Evolutionary conservation across 1,140 invertebrate species (phyloP).

Genomic region (Drosophila littoralis): DNA sequence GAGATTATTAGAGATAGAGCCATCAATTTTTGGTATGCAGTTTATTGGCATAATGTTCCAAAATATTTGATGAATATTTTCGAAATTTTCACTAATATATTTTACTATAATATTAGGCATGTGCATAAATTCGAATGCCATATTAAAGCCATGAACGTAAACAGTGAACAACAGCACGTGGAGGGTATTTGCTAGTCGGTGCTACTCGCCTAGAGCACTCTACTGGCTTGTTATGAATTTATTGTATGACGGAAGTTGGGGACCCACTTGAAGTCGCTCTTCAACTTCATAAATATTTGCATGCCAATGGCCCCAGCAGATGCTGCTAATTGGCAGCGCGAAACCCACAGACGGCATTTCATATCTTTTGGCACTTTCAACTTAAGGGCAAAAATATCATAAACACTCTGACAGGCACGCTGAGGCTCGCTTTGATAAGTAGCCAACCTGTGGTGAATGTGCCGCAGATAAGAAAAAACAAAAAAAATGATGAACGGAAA

Average conservation of each 20-base stretch:
- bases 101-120: too few species aligned
- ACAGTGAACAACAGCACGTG: too few species aligned
- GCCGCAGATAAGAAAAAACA: constrained; percentile 54
- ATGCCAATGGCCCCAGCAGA: constrained; percentile 36
- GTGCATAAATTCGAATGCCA: too few species aligned
- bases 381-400: constrained; percentile 58
- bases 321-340: constrained; percentile 51
- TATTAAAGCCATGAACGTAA: too few species aligned
- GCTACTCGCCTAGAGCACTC: background rate
- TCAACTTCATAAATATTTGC: constrained; percentile 49
- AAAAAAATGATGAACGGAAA: constrained; percentile 63
- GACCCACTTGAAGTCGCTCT: constrained; percentile 33
- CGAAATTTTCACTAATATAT: too few species aligned
- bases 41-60: too few species aligned
- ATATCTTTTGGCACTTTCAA: constrained; percentile 57
- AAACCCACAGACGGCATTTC: constrained; percentile 17
- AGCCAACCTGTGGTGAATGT: constrained; percentile 46
- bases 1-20: too few species aligned
- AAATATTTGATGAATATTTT: too few species aligned
- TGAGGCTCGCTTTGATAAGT: constrained; percentile 69
- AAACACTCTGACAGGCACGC: constrained; percentile 62
- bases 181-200: constrained; percentile 1
- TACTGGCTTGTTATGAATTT: constrained; percentile 70
- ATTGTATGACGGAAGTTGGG: constrained; percentile 75
- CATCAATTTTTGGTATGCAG: too few species aligned